Percentiles rank a stretch among this genome's conserved stretches.
Evolutionary conservation across 2,888 invertebrate genomes (phyloP).

Genomic region (Brachylomia viminalis): DNA sequence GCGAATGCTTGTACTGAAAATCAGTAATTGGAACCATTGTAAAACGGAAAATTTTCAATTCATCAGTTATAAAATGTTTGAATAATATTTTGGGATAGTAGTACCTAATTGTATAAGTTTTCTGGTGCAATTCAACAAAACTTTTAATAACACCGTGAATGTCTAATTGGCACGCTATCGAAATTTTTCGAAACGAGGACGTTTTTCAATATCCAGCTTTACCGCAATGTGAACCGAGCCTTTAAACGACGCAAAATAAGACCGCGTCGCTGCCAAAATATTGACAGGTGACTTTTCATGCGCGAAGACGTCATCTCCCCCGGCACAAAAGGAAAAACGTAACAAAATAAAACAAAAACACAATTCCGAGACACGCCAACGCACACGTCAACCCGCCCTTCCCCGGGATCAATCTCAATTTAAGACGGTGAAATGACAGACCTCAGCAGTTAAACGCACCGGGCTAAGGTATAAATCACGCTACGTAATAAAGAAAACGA

Average conservation of each 20-base stretch:
- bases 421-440: slow-evolving; percentile 89
- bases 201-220: slow-evolving; percentile 15
- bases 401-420: slow-evolving; percentile 89
- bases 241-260: slow-evolving; percentile 67
- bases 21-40: slow-evolving; percentile 28
- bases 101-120: background rate
- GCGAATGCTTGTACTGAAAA: slow-evolving; percentile 20
- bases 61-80: slow-evolving; percentile 9
- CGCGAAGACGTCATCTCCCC: slow-evolving; percentile 66
- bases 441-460: slow-evolving; percentile 89
- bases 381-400: slow-evolving; percentile 80
- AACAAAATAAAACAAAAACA: slow-evolving; percentile 80
- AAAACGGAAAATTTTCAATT: slow-evolving; percentile 14
- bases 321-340: slow-evolving; percentile 68
- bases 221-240: slow-evolving; percentile 12
- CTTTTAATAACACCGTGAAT: background rate
- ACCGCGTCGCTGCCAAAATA: slow-evolving; percentile 64
- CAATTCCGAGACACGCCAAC: slow-evolving; percentile 79
- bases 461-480: slow-evolving; percentile 88
- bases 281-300: slow-evolving; percentile 72
- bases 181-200: background rate
- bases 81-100: slow-evolving; percentile 3
- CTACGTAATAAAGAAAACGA: slow-evolving; percentile 87
- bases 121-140: background rate
- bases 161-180: background rate